These are phyloP conservation scores for Aphelenchoides besseyi DNA, from an alignment of 1,140 invertebrate genomes.

Conservation along the genomic window DNA sequence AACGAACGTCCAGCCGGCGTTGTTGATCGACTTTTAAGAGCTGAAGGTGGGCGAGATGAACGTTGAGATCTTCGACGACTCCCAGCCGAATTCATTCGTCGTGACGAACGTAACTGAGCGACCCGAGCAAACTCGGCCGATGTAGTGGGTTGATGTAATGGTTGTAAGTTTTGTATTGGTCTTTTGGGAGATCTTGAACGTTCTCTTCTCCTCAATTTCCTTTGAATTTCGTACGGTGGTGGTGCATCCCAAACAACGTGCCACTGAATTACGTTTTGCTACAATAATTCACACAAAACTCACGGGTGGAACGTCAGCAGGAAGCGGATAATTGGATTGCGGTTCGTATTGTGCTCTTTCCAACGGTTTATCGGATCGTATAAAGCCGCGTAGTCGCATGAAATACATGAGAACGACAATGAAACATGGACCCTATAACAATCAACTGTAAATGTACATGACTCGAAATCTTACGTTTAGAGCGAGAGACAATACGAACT, in stretches of 20 bases:
- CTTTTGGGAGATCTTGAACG: background rate
- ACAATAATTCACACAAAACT: background rate
- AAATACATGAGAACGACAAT: constrained; percentile 59
- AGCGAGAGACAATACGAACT: constrained; percentile 56
- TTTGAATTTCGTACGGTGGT: constrained; percentile 26
- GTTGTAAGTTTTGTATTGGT: background rate
- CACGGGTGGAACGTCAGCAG: too few species aligned
- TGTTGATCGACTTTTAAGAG: constrained; percentile 7
- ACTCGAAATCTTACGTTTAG: constrained; percentile 50
- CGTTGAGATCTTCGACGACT: background rate
- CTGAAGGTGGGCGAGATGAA: background rate
- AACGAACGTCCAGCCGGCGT: background rate
- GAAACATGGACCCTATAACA: constrained; percentile 49
- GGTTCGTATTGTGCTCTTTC: background rate
- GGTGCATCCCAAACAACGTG: background rate
- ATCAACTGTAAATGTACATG: background rate
- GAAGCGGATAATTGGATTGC: background rate
- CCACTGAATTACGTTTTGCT: background rate
- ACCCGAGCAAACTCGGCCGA: background rate
- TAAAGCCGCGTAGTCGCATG: constrained; percentile 46
- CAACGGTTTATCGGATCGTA: constrained; percentile 44
- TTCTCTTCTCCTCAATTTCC: constrained; percentile 33
- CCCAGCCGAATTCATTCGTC: background rate
- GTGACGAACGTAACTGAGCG: background rate
- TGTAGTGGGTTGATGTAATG: background rate